These are phyloP conservation scores for Clostera curtula DNA, from an alignment of 2,888 invertebrate genomes.

Conservation along the genomic window DNA sequence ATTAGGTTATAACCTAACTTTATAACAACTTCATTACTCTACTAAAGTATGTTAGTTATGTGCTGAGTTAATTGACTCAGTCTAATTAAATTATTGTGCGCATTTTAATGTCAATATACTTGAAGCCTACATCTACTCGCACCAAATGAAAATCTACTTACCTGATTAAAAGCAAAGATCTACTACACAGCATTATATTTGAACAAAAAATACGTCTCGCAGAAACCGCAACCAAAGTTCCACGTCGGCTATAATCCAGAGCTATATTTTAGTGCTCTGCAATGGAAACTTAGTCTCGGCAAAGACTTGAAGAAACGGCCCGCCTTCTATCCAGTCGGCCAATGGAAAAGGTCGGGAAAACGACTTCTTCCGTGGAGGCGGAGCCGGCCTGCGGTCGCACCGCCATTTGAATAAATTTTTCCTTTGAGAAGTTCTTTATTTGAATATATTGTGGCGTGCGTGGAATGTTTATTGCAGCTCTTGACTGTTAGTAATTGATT, in stretches of 20 bases:
- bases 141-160: no score
- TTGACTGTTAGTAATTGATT: no score
- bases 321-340: constrained; percentile 60
- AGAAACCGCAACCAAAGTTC: constrained; percentile 62
- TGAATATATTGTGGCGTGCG: constrained; percentile 51
- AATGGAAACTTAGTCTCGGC: constrained; percentile 69
- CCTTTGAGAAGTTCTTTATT: constrained; percentile 68
- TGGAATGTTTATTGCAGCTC: no score
- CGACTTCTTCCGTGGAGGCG: constrained; percentile 68
- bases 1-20: no score
- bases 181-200: constrained; percentile 27
- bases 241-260: constrained; percentile 61
- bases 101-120: no score
- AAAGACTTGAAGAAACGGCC: constrained; percentile 60
- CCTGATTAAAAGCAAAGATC: no score
- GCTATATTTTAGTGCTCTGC: constrained; percentile 69
- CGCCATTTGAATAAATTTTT: constrained; percentile 67
- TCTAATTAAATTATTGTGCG: no score
- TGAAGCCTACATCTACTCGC: no score
- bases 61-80: no score
- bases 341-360: constrained; percentile 69
- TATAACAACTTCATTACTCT: no score
- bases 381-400: constrained; percentile 59
- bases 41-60: no score
- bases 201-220: constrained; percentile 48